A percentile compares a stretch with the other conserved stretches of the same genome.
phyloP scores from a whole-genome alignment of 2,113 vertebrate species.

The Entelurus aequoreus region DNA sequence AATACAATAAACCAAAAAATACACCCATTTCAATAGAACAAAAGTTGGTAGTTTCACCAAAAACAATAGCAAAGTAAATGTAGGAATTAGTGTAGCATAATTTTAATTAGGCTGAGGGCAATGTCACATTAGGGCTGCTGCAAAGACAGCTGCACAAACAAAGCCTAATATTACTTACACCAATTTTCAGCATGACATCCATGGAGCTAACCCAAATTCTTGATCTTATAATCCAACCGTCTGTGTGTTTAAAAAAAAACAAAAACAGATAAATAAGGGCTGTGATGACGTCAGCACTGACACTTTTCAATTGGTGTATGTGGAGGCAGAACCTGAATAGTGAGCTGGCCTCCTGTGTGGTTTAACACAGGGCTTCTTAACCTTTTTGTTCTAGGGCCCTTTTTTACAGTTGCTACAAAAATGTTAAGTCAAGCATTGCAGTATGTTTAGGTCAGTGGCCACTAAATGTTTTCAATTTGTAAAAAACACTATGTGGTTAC shows the following conservation, averaged over 20 bases:
- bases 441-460: too few relatives aligned
- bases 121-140: background rate
- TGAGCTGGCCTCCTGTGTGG: background rate
- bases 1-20: too few relatives aligned
- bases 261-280: constrained; percentile 15
- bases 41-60: too few relatives aligned
- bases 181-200: constrained; percentile 50
- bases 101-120: background rate
- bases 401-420: too few relatives aligned
- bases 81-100: background rate
- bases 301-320: constrained; percentile 22
- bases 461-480: too few relatives aligned
- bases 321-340: constrained; percentile 6
- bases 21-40: too few relatives aligned
- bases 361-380: too few relatives aligned
- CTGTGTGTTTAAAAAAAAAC: constrained; percentile 25
- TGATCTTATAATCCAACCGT: constrained; percentile 68
- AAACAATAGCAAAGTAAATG: too few relatives aligned
- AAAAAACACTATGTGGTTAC: too few relatives aligned
- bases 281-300: constrained; percentile 24
- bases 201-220: constrained; percentile 62
- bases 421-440: too few relatives aligned
- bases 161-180: constrained; percentile 40
- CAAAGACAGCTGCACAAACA: constrained; percentile 18
- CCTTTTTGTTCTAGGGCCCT: too few relatives aligned